These are phyloP conservation scores for Charina bottae DNA, from an alignment of 2,113 vertebrate genomes.

Conservation along the genomic window DNA sequence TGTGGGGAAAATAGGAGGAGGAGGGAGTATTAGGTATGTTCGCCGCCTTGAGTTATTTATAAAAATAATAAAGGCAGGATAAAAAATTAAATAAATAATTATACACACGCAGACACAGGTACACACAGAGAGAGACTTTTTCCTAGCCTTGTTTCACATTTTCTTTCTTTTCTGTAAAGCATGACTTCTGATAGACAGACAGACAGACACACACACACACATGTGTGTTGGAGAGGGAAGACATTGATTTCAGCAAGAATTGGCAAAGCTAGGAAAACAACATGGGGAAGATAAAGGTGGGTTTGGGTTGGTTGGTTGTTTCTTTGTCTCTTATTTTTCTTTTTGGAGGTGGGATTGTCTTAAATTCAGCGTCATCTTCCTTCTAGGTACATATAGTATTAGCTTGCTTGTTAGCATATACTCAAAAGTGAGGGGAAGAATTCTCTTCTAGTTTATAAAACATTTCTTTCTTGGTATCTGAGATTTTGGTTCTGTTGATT, in stretches of 20 bases:
- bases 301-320: background rate
- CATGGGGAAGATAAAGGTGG: background rate
- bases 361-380: background rate
- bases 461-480: background rate
- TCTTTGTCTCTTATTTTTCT: background rate
- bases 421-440: background rate
- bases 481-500: background rate
- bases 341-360: background rate
- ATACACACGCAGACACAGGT: background rate
- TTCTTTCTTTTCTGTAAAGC: background rate
- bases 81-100: too few species aligned
- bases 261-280: background rate
- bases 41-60: too few species aligned
- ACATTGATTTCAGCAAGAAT: background rate
- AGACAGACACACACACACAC: background rate
- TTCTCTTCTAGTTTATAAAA: background rate
- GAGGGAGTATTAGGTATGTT: too few species aligned
- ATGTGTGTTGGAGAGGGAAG: too few species aligned
- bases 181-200: background rate
- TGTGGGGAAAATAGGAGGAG: too few species aligned
- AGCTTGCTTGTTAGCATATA: background rate
- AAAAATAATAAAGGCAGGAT: too few species aligned
- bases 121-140: background rate
- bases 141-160: background rate
- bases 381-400: background rate